Base-by-base conservation (phyloP, 2,113 vertebrate species). In the Pogona vitticeps region DNA sequence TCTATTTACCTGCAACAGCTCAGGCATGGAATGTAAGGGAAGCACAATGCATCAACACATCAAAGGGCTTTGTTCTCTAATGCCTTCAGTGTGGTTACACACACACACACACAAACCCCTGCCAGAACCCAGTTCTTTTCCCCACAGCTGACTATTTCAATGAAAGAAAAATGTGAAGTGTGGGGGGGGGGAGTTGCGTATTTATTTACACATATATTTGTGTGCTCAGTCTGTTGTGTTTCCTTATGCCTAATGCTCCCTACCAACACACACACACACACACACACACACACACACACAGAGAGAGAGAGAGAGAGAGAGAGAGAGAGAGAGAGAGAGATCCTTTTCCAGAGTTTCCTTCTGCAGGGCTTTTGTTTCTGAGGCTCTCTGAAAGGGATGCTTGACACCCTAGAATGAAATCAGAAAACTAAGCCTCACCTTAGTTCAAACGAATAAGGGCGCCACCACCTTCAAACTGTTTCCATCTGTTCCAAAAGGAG, bases 61-160 rank as follows among this genome's bases (percentile, higher is more conserved):
- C 92, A 91, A 93, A 94, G 90, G 94, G 93, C 95, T 96, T 97
- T 97, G 96, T 97, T 95, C 94, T 93, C 92, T 93, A 75, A 81
- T 36, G 90, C 94, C 95, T 52, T 94, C 94, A 67, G 92, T 87
- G 94, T 85, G 90, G 94, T 65, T 86, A 56, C 75, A 71, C 90
- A 67, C 65, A 67, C 91, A 93, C 83, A 26, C 1, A 75, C 83
- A 28, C 85, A 36, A 46, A 46, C 17, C 23, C 3, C 80, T 78
- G 87, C 46, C 10, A 52, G 46, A 5, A 52, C 5, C 46, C 46
- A 52, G 46, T 5, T 52, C 5, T 52, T 86, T 84, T 80, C 70
- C 59, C 85, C 28, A 23, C 36, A 14, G 83, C 38, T 1, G 56
- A 90, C 61, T 76, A 46, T 65, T 72, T 91, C 79, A 20, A 83